Conservation (phyloP, 1,140 invertebrate genomes). For the Drosophila gunungcola region DNA sequence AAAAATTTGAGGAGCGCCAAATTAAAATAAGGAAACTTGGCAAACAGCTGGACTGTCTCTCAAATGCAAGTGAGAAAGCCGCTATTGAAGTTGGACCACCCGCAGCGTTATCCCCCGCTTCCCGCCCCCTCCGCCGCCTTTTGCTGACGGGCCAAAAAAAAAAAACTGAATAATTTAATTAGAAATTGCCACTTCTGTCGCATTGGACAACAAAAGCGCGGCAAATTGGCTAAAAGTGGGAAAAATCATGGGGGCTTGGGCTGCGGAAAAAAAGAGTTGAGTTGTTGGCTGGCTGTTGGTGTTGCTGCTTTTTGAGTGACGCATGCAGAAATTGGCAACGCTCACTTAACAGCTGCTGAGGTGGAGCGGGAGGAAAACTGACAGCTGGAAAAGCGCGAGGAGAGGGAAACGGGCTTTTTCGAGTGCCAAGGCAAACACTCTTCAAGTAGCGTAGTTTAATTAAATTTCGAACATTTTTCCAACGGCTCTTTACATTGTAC, state of each 20-base stretch:
- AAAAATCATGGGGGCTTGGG: neutral
- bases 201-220: conserved; percentile 77
- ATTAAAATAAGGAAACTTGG: conserved; percentile 70
- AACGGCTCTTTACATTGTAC: conserved; percentile 64
- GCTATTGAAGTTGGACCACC: conserved; percentile 35
- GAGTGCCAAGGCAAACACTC: conserved; percentile 57
- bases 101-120: conserved; percentile 13
- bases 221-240: conserved; percentile 66
- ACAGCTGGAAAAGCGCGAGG: conserved; percentile 48
- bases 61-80: conserved; percentile 26
- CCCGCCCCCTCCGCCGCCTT: neutral
- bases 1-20: conserved; percentile 48
- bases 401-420: conserved; percentile 11
- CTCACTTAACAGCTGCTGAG: conserved; percentile 57
- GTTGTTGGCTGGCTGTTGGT: conserved; percentile 31
- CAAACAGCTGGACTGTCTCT: conserved; percentile 49
- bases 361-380: conserved; percentile 45
- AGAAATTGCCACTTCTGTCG: conserved; percentile 81
- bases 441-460: conserved; percentile 71
- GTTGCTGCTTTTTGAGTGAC: conserved; percentile 59
- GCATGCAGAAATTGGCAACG: conserved; percentile 74
- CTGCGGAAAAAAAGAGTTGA: conserved; percentile 60
- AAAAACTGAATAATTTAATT: conserved; percentile 82
- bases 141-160: conserved; percentile 24
- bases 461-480: conserved; percentile 74